Evolutionary conservation across 2,888 invertebrate genomes (phyloP).

Genomic region (Campoplex nolae): DNA sequence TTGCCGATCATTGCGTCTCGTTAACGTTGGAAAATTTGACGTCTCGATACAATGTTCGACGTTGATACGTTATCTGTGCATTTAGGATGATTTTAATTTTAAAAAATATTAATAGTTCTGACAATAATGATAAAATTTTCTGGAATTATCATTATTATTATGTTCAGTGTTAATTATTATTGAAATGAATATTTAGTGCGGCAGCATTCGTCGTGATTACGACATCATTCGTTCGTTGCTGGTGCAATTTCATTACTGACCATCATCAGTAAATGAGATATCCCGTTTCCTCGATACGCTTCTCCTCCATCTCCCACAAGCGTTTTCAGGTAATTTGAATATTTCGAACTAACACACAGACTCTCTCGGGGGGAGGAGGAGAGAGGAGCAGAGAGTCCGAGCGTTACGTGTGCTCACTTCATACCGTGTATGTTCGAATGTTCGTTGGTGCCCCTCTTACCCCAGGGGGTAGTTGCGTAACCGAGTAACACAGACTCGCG

Average conservation of each 20-base stretch:
- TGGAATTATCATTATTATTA: neutral
- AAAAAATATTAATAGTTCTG: too few species aligned
- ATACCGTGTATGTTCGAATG: constrained; percentile 34
- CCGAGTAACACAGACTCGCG: constrained; percentile 36
- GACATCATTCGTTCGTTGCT: constrained; percentile 3
- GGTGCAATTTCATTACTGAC: constrained; percentile 49
- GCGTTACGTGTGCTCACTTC: constrained; percentile 58
- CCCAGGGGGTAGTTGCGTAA: constrained; percentile 59
- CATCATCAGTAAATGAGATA: constrained; percentile 53
- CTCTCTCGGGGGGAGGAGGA: neutral
- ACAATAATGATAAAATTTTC: neutral
- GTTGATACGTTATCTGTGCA: neutral
- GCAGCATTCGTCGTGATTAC: constrained; percentile 1
- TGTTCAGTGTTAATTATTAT: constrained; percentile 20
- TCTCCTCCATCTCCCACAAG: constrained; percentile 20
- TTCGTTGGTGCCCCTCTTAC: constrained; percentile 25
- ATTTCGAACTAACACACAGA: constrained; percentile 55
- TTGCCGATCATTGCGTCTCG: neutral
- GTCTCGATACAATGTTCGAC: constrained; percentile 5
- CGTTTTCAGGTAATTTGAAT: constrained; percentile 69
- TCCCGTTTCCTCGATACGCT: constrained; percentile 59
- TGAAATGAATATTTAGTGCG: constrained; percentile 14
- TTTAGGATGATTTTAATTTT: neutral
- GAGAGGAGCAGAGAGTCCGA: constrained; percentile 11
- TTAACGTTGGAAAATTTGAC: neutral